Conservation (phyloP, 2,888 invertebrate genomes). For the Chrysolina oricalcia region DNA sequence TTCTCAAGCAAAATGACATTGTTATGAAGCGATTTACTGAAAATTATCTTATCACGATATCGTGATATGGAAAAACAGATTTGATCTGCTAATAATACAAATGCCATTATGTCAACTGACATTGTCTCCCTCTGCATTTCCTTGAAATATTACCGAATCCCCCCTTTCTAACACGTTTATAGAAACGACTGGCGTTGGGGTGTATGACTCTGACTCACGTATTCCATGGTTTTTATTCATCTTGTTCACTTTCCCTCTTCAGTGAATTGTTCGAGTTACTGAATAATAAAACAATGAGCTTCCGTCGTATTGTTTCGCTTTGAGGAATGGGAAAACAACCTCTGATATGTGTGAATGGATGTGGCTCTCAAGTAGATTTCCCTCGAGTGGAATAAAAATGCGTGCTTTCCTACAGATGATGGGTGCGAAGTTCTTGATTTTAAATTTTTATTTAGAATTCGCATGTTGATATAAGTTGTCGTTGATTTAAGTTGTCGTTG, state of each 20-base stretch:
- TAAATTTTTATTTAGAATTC: not conserved
- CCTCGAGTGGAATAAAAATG: constrained; percentile 20
- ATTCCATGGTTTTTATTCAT: constrained; percentile 25
- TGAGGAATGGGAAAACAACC: constrained; percentile 17
- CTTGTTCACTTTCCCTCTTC: constrained; percentile 6
- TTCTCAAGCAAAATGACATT: too few relatives aligned
- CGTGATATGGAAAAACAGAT: not conserved
- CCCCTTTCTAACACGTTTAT: constrained; percentile 28
- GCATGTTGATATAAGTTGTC: not conserved
- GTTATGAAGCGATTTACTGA: too few relatives aligned
- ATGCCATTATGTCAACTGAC: not conserved
- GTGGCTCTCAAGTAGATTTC: constrained; percentile 33
- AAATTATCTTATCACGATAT: not conserved
- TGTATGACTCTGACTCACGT: constrained; percentile 44
- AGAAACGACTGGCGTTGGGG: constrained; percentile 41
- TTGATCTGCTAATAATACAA: not conserved
- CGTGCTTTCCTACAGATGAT: not conserved
- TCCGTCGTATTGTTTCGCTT: constrained; percentile 22
- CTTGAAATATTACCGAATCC: not conserved
- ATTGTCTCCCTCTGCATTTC: not conserved
- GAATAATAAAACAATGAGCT: constrained; percentile 39
- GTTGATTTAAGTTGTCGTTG: not conserved
- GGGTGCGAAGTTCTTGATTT: constrained; percentile 19
- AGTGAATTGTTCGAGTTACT: constrained; percentile 38
- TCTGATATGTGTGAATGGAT: constrained; percentile 32